Evolutionary conservation across 2,113 vertebrate species (phyloP), one percentile per base, ranked within the genome.

Genomic region (Equus quagga): DNA sequence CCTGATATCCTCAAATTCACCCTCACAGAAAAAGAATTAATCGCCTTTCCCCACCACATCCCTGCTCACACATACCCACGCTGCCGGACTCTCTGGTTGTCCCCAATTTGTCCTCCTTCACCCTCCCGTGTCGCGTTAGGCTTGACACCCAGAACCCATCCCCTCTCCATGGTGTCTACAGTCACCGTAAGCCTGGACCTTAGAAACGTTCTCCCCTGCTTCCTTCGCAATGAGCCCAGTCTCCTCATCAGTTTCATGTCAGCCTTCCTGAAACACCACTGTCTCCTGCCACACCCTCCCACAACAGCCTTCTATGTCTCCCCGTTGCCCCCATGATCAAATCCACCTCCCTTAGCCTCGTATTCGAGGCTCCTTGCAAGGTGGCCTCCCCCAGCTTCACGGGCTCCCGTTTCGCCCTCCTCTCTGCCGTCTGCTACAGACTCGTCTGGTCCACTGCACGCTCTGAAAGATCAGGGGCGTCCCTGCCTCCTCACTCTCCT

Each of bases 121-220:
- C 8, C 46, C 28, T 12, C 14, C 64, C 9, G 3, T 2, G 14
- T 28, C 56, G 7, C 36, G 2, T 28, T n/a, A 24, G 44, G 10
- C 64, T 19, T 0, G 2, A 54, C 17, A 23, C 13, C 19, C 28
- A 3, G 54, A 49, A 11, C 46, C 44, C 17, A 0, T 0, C 18
- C 14, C 58, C 28, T 41, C 78, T 18, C 36, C 36, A 3, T 2
- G 10, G 18, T 0, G 13, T 23, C 31, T 21, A 3, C 8, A 17
- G 26, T n/a, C 8, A 21, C 51, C 56, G 41, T 8, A 26, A 46
- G 3, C 78, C 84, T 18, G 33, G 26, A 10, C 12, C 13, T 8
- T 2, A 36, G 60, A 70, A n/a, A 19, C 33, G 0, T 10, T 49
- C 31, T 31, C 13, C 49, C 12, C 46, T 21, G 41, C 44, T 36